Conservation (phyloP, 1,140 invertebrate genomes). For the Aphidius gifuensis region DNA sequence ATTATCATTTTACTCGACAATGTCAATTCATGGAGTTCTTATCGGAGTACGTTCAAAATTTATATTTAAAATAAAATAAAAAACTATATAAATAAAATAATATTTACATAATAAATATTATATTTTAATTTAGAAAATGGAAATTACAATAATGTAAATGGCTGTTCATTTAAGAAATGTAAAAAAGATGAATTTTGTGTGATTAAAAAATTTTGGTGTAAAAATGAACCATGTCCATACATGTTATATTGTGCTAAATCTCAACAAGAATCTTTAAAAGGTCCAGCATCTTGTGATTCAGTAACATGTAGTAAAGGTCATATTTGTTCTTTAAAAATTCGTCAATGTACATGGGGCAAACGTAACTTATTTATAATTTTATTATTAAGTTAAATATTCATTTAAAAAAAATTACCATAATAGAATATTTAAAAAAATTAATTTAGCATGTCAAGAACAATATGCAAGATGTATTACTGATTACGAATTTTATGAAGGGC, state of each 20-base stretch:
- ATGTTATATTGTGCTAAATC: slow-evolving; percentile 43
- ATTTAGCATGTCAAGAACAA: slow-evolving; percentile 34
- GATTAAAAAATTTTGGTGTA: slow-evolving; percentile 39
- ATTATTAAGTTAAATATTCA: too few species aligned
- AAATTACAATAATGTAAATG: slow-evolving; percentile 13
- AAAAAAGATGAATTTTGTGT: slow-evolving; percentile 33
- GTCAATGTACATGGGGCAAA: slow-evolving; percentile 36
- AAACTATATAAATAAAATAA: too few species aligned
- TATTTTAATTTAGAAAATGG: slow-evolving; percentile 3
- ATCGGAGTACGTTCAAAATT: too few species aligned
- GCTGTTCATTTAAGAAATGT: slow-evolving; percentile 33
- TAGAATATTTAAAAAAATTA: background rate
- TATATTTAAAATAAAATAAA: too few species aligned
- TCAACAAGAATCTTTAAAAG: slow-evolving; percentile 32
- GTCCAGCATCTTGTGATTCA: slow-evolving; percentile 35
- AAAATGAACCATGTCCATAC: slow-evolving; percentile 35
- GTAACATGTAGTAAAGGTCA: slow-evolving; percentile 37
- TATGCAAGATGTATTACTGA: slow-evolving; percentile 37
- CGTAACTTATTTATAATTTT: slow-evolving; percentile 26
- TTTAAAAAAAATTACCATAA: too few species aligned
- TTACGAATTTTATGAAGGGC: slow-evolving; percentile 33
- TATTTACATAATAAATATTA: too few species aligned
- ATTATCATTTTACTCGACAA: too few species aligned
- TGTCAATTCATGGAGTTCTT: too few species aligned
- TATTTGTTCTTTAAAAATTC: slow-evolving; percentile 32